Percentiles rank a stretch among this genome's conserved stretches.
phyloP scores from a whole-genome alignment of 1,140 invertebrate genomes.

The Grapholita molesta region DNA sequence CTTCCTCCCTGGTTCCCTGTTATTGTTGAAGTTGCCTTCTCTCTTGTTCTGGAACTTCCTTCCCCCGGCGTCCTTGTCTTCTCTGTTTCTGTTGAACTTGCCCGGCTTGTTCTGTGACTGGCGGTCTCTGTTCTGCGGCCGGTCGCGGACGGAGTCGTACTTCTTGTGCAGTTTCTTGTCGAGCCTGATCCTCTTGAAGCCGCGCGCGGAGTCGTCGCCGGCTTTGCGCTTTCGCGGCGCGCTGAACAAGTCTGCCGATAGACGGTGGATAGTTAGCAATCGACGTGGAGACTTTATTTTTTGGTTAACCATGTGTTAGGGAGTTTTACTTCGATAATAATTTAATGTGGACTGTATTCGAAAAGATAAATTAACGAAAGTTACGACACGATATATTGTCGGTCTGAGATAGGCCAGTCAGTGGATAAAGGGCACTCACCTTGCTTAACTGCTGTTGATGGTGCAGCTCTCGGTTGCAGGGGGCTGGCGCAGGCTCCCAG shows the following conservation, averaged over 20 bases:
- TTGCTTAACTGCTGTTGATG: no score
- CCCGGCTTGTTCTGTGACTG: conserved; percentile 32
- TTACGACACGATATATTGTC: no score
- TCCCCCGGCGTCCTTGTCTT: conserved; percentile 32
- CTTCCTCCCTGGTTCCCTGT: conserved; percentile 22
- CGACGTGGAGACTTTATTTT: no score
- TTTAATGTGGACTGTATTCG: no score
- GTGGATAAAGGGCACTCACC: no score
- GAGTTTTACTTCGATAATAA: no score
- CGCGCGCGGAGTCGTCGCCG: conserved; percentile 47
- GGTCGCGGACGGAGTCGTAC: conserved; percentile 44
- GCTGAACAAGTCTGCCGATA: conserved; percentile 65
- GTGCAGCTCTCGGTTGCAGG: no score
- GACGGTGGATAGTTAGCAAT: no score
- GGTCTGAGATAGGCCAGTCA: no score
- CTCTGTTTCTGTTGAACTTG: conserved; percentile 36
- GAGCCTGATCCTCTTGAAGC: conserved; percentile 69
- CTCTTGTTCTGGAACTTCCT: conserved; percentile 40
- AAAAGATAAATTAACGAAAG: no score
- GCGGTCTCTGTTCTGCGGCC: conserved; percentile 24
- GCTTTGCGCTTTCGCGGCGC: conserved; percentile 56
- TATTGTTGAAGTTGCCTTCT: conserved; percentile 25
- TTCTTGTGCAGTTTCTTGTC: conserved; percentile 67
- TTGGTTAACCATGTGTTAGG: no score
- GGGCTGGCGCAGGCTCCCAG: no score